Evolutionary conservation across 53 echinoderm and acorn worm species (phyloP), one percentile per base, ranked within the genome.

Genomic region (Luidia sarsii): DNA sequence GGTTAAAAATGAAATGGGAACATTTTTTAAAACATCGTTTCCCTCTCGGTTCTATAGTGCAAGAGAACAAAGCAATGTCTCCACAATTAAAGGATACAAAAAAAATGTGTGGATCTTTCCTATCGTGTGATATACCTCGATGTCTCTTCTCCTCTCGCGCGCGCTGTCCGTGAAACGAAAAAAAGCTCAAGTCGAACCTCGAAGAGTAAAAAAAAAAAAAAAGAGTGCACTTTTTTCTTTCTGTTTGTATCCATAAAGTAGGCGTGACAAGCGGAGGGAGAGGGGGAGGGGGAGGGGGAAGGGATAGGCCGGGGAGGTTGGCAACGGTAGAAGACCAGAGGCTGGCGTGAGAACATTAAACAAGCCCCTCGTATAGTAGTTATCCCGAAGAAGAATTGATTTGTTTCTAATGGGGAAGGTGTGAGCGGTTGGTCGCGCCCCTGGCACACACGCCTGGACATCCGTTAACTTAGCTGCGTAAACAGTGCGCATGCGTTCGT

Each of bases 401-500:
- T 39, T 77, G 61, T 77, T 77, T 77, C 77, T 7, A 77, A 77
- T 77, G 39, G 73, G 27, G 39, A 18, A 33, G 21, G 46, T 32
- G 15, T 13, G 60, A 22, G 18, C 45, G 14, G 45, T 6, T 11
- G 11, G 60, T 75, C 7, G 2, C 59, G 16, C n/a, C 4, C 29
- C 45, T 46, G 46, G 45, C 48, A 57, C 23, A 41, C 11, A 21
- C 2, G 28, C 59, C 49, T 69, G 1, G 20, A n/a, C 77, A 60
- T 59, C 46, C 77, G 77, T 77, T 60, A 77, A 61, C 59, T 77
- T 77, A 77, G 77, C 77, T 77, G 77, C 45, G 61, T 61, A 77
- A 77, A 77, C 77, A 77, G 41, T 77, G 60, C 77, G 77, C 77
- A 77, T 77, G 77, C 77, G 77, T 77, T 77, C 41, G 43, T 13